Evolutionary conservation across 2,113 vertebrate species (phyloP), one percentile per base, ranked within the genome.

Genomic region (Spea multiplicata): DNA sequence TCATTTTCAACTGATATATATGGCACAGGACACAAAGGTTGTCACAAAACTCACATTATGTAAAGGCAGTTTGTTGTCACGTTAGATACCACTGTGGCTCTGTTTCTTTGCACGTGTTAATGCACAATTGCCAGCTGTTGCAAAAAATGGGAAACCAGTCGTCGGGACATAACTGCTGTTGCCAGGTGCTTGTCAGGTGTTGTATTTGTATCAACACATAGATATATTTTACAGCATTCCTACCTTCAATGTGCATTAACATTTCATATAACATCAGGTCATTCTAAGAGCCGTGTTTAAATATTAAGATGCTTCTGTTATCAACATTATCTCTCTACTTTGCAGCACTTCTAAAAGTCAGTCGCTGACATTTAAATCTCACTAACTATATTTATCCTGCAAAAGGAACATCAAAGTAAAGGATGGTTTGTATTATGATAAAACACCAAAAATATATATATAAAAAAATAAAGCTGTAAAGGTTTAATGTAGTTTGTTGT

Each of bases 181-280:
- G 30, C 30, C 30, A 30, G 30, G 30, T 30, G 30, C 30, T 30
- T 30, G 30, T 30, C 30, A 30, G 30, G 30, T 30, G 30, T 30
- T 62, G 14, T 66, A 10, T 44, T 66, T 66, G 30, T 13, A 66
- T 3, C 17, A 66, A 66, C 45, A 6, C 7, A 66, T 44, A 66
- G 17, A 44, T 8, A 44, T 6, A 17, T 61, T 61, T 5, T 66
- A 66, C 30, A 44, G 14, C 8, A 53, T 16, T 30, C 5, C 53
- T 53, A 71, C 69, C 53, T 70, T 71, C 30, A 71, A 71, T 50
- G 49, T 70, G 6, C 69, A 71, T 71, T n/a, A 71, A 71, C 46
- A 53, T n/a, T 55, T 70, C 14, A 71, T 71, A 17, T 70, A 50
- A 70, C 50, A 70, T 4, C 69, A 55, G 66, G 69, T 71, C 69